Evolutionary conservation across 2,113 vertebrate genomes (phyloP).

Genomic region (Gasterosteus nipponicus): DNA sequence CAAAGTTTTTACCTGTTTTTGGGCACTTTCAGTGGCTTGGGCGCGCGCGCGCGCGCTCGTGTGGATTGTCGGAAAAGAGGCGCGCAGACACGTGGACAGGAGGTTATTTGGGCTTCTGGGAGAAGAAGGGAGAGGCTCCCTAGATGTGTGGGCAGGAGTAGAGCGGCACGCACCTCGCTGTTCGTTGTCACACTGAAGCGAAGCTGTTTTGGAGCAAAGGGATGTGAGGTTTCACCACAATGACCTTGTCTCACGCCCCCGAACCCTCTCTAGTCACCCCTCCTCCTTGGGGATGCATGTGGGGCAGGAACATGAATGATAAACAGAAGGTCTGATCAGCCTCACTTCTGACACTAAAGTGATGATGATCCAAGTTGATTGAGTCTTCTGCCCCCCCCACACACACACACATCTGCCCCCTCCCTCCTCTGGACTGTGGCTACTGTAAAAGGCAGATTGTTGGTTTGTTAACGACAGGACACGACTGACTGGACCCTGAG

Average conservation of each 20-base stretch:
- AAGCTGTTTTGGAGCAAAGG: constrained; percentile 9
- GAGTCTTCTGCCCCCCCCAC: not conserved
- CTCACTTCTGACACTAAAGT: not conserved
- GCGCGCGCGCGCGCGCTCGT: not conserved
- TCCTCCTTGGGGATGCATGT: not conserved
- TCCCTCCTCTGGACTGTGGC: not conserved
- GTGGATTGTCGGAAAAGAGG: constrained; percentile 12
- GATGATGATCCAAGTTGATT: not conserved
- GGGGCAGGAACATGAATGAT: not conserved
- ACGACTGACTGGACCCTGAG: constrained; percentile 41
- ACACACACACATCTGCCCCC: not conserved
- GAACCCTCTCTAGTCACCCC: not conserved
- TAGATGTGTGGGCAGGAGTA: not conserved
- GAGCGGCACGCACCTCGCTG: not conserved
- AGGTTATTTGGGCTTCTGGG: constrained; percentile 28
- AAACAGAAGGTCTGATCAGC: not conserved
- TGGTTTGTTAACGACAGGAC: constrained; percentile 26
- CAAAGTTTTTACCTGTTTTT: constrained; percentile 35
- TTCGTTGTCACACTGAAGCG: constrained; percentile 20
- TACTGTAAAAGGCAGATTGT: constrained; percentile 40
- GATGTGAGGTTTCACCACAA: constrained; percentile 27
- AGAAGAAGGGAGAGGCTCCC: constrained; percentile 31
- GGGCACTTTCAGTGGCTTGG: not conserved
- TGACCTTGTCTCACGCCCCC: constrained; percentile 53
- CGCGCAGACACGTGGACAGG: not conserved